Percentiles rank a stretch among this genome's conserved stretches.
Conservation (phyloP, 2,797 vertebrate species). For the Tokudaia tokunoshimensis region DNA sequence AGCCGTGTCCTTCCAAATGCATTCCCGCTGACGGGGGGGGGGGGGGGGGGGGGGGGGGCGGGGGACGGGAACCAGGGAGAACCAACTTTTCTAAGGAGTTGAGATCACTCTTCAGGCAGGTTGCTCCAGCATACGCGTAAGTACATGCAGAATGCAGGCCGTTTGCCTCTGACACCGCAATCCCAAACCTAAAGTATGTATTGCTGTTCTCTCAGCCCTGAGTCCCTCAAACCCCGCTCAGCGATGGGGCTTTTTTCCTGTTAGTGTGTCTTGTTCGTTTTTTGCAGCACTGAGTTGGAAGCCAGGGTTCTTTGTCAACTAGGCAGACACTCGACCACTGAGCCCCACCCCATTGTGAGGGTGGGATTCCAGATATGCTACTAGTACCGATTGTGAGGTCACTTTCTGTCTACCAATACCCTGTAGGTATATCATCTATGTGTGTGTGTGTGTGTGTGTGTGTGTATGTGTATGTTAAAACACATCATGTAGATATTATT, state of each 20-base stretch:
- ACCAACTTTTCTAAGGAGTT: neutral
- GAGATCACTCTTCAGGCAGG: neutral
- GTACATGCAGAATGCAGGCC: neutral
- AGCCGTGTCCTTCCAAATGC: neutral
- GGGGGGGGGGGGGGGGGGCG: too few species aligned
- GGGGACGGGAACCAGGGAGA: neutral
- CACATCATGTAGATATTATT: neutral
- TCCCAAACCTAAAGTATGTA: neutral
- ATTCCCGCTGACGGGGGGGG: neutral
- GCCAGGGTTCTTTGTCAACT: neutral
- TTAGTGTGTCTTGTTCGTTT: neutral
- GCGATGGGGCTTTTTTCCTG: neutral
- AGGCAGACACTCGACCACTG: neutral
- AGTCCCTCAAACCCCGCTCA: neutral
- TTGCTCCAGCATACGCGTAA: neutral
- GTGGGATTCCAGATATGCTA: neutral
- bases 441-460: fast-evolving
- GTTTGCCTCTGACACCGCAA: neutral
- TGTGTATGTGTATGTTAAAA: fast-evolving
- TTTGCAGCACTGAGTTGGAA: neutral
- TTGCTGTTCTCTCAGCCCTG: neutral
- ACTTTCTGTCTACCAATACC: fast-evolving
- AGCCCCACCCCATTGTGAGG: neutral
- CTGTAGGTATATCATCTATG: fast-evolving
- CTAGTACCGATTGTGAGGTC: neutral